Evolutionary conservation across 2,113 vertebrate genomes (phyloP).

Genomic region (Gadus macrocephalus): DNA sequence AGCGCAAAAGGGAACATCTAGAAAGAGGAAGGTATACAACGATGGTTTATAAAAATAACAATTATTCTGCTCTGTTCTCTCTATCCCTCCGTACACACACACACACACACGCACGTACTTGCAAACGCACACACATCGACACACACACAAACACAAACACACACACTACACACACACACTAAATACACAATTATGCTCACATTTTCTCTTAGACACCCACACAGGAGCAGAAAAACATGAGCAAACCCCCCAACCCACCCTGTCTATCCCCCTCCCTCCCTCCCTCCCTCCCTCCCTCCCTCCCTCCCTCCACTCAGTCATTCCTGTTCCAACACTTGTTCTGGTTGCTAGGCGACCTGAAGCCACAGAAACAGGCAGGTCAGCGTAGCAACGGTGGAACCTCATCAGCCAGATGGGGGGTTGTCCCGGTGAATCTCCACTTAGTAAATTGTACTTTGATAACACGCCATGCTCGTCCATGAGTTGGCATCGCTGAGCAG

Average conservation of each 20-base stretch:
- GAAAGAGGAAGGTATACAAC: too few species aligned
- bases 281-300: constrained; percentile 39
- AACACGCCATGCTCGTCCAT: too few species aligned
- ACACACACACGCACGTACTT: neutral
- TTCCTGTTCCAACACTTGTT: constrained; percentile 73
- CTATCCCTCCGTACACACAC: constrained; percentile 6
- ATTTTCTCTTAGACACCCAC: constrained; percentile 58
- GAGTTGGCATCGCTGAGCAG: too few species aligned
- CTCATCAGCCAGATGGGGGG: constrained; percentile 38
- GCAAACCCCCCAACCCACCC: constrained; percentile 8
- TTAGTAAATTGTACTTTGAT: too few species aligned
- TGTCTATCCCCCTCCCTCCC: constrained; percentile 9
- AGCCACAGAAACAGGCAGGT: constrained; percentile 67
- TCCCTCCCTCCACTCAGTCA: constrained; percentile 60
- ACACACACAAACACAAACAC: constrained; percentile 13
- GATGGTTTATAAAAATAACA: too few species aligned
- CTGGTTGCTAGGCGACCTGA: constrained; percentile 74
- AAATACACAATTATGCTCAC: constrained; percentile 27
- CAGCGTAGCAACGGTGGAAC: constrained; percentile 57
- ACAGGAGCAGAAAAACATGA: constrained; percentile 47
- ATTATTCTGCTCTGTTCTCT: too few species aligned
- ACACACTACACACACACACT: constrained; percentile 9
- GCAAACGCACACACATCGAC: neutral
- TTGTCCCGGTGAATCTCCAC: constrained; percentile 17
- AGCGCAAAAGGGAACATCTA: too few species aligned